Conservation (phyloP, 2,888 invertebrate species). For the Coremacera marginata region DNA sequence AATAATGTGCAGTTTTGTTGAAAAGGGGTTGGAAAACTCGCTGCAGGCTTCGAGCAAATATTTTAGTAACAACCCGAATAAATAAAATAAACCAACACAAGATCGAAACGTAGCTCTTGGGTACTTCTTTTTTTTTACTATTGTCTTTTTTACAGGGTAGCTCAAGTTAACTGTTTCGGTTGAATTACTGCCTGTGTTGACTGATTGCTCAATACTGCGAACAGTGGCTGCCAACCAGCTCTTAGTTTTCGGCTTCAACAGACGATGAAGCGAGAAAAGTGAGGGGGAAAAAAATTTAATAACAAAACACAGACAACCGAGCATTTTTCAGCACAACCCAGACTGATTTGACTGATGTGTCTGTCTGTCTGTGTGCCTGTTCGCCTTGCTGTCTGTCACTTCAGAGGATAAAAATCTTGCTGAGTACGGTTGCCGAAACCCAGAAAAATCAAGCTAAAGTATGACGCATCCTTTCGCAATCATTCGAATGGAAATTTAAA, state of each 20-base stretch:
- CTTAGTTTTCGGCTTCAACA: neutral
- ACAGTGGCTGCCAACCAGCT: neutral
- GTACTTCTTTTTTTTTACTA: too few relatives aligned
- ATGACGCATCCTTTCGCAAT: conserved; percentile 42
- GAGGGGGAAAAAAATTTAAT: neutral
- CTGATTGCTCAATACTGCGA: conserved; percentile 42
- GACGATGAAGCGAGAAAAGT: neutral
- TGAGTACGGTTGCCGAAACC: neutral
- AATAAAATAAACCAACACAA: too few relatives aligned
- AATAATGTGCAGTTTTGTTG: too few relatives aligned
- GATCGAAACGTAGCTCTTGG: too few relatives aligned
- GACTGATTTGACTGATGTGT: conserved; percentile 13
- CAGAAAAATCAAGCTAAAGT: conserved; percentile 26
- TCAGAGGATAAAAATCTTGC: conserved; percentile 8
- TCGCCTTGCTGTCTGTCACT: conserved; percentile 29
- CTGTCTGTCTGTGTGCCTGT: neutral
- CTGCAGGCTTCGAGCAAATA: too few relatives aligned
- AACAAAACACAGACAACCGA: neutral
- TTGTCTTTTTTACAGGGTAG: neutral
- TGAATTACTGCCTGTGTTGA: conserved; percentile 54
- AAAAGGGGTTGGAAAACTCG: too few relatives aligned
- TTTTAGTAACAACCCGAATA: too few relatives aligned
- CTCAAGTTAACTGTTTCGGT: conserved; percentile 44
- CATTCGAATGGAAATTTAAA: conserved; percentile 38
- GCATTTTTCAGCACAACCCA: neutral